Evolutionary conservation across 2,113 vertebrate species (phyloP), one percentile per base, ranked within the genome.

Genomic region (Thamnophis sirtalis): DNA sequence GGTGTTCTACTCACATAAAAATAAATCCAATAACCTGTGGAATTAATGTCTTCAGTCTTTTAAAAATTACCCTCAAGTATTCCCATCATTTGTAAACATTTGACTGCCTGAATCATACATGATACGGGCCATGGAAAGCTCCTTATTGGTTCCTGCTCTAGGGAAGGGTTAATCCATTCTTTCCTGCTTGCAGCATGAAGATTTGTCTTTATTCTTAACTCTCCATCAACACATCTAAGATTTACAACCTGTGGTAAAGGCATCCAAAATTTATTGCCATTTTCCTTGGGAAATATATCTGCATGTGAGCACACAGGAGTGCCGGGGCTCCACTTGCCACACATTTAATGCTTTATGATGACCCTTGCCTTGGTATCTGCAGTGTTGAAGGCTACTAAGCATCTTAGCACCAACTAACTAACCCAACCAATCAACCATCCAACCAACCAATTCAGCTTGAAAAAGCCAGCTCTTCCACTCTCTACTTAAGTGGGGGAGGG

Each of bases 391-490:
- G 51, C 43, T 60, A 28, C 54, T 51, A 43, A n/a, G 87, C 38
- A 84, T 24, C 22, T 84, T 51, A 84, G 17, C n/a, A 19, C 22
- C 24, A 84, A 86, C 1, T 4, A 68, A 5, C 68, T 33, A 38
- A 17, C 84, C n/a, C 11, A 68, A 0, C 11, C 28, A 60, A 3
- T 13, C 28, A 87, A 53, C 91, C 84, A 91, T 33, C 51, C 87
- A 73, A 33, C 63, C 68, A 38, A 80, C 89, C 73, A 92, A 55
- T 56, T 88, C 86, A 13, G 17, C 10, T 19, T 63, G 8, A 50
- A 87, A 7, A 85, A 9, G 0, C 0, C 0, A 4, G 68, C 26
- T 88, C 48, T 43, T 86, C 84, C 90, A 48, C 22, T 0, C 0
- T 63, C 92, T 48, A 68, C 90, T 86, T 88, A 51, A 48, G 43